phyloP scores from a whole-genome alignment of 2,113 vertebrate species.

The Mastomys coucha region DNA sequence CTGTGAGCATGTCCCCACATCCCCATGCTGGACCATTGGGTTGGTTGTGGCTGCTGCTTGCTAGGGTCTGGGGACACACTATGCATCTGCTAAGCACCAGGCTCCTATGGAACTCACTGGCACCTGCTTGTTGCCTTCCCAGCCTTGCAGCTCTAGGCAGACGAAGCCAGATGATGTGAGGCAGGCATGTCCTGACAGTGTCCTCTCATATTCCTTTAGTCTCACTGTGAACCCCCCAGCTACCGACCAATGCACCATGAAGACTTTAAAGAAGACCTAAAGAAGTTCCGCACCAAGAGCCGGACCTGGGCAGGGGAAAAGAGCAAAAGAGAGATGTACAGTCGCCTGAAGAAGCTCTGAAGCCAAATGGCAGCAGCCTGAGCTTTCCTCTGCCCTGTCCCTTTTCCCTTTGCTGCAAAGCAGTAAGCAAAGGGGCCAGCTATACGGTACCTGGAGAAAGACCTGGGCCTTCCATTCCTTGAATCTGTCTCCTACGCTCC shows the following conservation, averaged over 20 bases:
- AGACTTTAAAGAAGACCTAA: constrained; percentile 96
- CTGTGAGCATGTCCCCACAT: neutral
- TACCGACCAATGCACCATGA: constrained; percentile 97
- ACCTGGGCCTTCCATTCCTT: neutral
- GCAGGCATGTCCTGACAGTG: neutral
- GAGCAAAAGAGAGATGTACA: constrained; percentile 97
- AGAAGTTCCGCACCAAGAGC: constrained; percentile 94
- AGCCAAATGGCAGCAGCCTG: neutral
- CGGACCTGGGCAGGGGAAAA: constrained; percentile 97
- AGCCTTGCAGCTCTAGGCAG: neutral
- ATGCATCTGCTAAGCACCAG: neutral
- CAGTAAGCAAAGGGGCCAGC: constrained; percentile 23
- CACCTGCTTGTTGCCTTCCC: neutral
- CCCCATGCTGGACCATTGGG: neutral
- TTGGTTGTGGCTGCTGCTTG: neutral
- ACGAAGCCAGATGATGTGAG: neutral
- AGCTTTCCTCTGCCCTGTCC: neutral
- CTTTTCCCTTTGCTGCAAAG: neutral
- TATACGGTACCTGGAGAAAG: neutral
- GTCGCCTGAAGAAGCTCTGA: constrained; percentile 96
- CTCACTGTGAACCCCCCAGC: constrained; percentile 93
- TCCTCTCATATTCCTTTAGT: constrained; percentile 82
- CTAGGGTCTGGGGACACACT: neutral
- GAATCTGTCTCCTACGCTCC: neutral
- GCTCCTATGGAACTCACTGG: neutral